These are phyloP conservation scores for Polydrusus tereticollis DNA, from an alignment of 2,888 invertebrate genomes.

Conservation along the genomic window DNA sequence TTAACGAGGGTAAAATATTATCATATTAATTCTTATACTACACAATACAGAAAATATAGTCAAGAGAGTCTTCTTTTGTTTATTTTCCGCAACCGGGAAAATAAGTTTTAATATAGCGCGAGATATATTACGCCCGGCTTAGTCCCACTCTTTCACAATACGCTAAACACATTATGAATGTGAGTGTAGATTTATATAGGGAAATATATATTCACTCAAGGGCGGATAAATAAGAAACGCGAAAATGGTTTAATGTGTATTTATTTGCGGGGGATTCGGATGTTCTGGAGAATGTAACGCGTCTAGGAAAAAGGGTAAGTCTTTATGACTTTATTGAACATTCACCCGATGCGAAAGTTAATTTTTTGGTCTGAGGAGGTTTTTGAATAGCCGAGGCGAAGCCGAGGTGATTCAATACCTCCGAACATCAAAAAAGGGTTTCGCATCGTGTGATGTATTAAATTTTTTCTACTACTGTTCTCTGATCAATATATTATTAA, in stretches of 20 bases:
- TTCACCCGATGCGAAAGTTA: too few relatives aligned
- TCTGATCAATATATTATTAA: too few relatives aligned
- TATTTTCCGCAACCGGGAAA: constrained; percentile 59
- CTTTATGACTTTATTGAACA: too few relatives aligned
- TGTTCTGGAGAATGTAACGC: neutral
- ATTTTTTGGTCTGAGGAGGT: too few relatives aligned
- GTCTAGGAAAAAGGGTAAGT: neutral
- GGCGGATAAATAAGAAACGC: constrained; percentile 24
- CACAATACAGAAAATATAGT: constrained; percentile 63
- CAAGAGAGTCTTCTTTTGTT: constrained; percentile 59
- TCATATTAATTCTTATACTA: constrained; percentile 66
- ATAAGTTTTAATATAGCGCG: constrained; percentile 58
- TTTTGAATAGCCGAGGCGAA: too few relatives aligned
- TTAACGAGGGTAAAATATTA: constrained; percentile 63
- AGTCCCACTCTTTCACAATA: constrained; percentile 39
- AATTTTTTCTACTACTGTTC: too few relatives aligned
- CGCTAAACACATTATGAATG: constrained; percentile 43
- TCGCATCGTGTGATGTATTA: too few relatives aligned
- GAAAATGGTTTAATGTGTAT: constrained; percentile 21
- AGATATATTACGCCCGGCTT: constrained; percentile 35
- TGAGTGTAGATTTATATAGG: constrained; percentile 39
- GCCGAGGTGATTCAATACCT: too few relatives aligned
- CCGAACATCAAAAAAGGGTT: too few relatives aligned
- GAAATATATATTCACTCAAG: constrained; percentile 19
- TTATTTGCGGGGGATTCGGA: constrained; percentile 1